A percentile compares a stretch with the other conserved stretches of the same genome.
These are phyloP conservation scores for Lacerta agilis DNA, from an alignment of 2,797 vertebrate species.

Conservation along the genomic window DNA sequence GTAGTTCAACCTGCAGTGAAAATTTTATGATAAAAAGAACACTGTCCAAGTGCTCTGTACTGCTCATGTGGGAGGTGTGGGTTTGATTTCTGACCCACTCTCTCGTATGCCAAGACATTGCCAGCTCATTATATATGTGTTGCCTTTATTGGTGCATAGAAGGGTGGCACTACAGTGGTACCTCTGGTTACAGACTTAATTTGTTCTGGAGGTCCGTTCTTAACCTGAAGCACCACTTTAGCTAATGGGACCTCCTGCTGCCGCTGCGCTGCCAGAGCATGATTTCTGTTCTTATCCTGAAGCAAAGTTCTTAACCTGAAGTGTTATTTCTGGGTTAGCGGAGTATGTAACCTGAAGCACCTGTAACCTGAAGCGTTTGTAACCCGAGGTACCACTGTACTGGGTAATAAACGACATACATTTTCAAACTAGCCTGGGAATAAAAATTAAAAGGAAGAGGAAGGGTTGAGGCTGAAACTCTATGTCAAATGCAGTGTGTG, in stretches of 20 bases:
- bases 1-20: constrained; percentile 15
- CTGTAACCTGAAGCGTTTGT: too few relatives aligned
- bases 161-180: not conserved
- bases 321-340: too few relatives aligned
- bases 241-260: too few relatives aligned
- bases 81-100: constrained; percentile 3
- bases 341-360: too few relatives aligned
- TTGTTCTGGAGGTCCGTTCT: too few relatives aligned
- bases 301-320: too few relatives aligned
- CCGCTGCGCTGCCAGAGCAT: too few relatives aligned
- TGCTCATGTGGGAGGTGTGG: not conserved
- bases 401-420: not conserved
- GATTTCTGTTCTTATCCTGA: too few relatives aligned
- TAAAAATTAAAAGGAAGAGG: not conserved
- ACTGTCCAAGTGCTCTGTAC: not conserved
- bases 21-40: constrained; percentile 9
- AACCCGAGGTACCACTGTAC: too few relatives aligned
- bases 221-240: too few relatives aligned
- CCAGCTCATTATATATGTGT: not conserved
- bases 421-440: not conserved
- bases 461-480: not conserved
- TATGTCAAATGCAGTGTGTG: not conserved
- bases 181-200: too few relatives aligned
- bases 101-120: not conserved
- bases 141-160: not conserved